phyloP scores from a whole-genome alignment of 2,888 invertebrate genomes.

The Axea sp. region DNA sequence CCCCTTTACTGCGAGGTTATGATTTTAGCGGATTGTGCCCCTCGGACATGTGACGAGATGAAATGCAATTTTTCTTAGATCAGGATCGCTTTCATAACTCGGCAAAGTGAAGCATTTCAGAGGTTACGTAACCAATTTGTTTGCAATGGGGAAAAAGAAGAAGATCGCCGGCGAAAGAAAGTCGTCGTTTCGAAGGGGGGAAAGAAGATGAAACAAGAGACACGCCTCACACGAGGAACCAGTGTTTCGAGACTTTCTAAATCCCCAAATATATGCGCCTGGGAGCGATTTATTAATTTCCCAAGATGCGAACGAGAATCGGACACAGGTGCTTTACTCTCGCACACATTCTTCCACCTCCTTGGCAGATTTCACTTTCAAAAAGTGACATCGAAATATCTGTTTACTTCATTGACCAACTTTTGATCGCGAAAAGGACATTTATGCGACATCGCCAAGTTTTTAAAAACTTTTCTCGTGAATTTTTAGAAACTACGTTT shows the following conservation, averaged over 20 bases:
- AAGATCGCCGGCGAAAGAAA: no score
- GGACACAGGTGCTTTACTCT: conserved; percentile 54
- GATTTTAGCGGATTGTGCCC: no score
- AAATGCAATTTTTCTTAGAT: no score
- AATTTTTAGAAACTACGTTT: no score
- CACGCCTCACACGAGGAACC: conserved; percentile 57
- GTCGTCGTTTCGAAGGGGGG: not conserved
- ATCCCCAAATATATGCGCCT: conserved; percentile 54
- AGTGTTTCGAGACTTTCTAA: conserved; percentile 63
- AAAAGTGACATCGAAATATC: conserved; percentile 57
- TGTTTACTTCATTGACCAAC: conserved; percentile 59
- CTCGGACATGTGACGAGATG: no score
- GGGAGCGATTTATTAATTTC: conserved; percentile 62
- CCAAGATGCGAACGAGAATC: conserved; percentile 50
- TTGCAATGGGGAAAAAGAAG: no score
- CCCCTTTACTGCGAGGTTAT: no score
- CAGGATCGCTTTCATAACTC: no score
- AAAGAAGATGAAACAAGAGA: conserved; percentile 15
- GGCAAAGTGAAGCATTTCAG: no score
- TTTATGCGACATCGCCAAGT: conserved; percentile 37
- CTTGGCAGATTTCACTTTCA: conserved; percentile 60
- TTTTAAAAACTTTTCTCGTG: no score
- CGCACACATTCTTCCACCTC: conserved; percentile 39
- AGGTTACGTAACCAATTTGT: no score
- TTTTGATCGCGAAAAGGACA: conserved; percentile 48